Evolutionary conservation across 2,113 vertebrate species (phyloP), one percentile per base, ranked within the genome.

Genomic region (Carettochelys insculpta): DNA sequence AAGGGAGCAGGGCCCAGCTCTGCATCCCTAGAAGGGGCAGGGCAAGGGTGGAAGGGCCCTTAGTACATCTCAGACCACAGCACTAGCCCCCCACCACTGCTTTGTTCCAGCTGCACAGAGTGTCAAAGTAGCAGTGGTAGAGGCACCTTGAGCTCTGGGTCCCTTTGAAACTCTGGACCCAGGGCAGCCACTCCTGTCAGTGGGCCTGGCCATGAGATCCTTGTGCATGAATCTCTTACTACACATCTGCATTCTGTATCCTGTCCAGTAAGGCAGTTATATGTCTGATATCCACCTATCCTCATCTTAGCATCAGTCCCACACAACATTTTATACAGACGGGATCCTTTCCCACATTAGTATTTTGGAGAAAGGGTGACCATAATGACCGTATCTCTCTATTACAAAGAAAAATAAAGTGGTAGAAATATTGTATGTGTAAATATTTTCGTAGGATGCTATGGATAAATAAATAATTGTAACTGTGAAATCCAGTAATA

Each of bases 201-300:
- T n/a, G n/a, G n/a, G n/a, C n/a, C n/a, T n/a, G 38, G 14, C 29
- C 65, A 58, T 38, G 29, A 61, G 8, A 17, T 77, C 6, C 38
- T 51, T 29, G 7, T 48, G 6, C n/a, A 11, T 82, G 12, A 3
- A 29, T 71, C 4, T 1, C 25, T 84, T 53, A 3, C 8, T 5
- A 27, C 38, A 76, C 73, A 10, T 11, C 61, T 9, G 2, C 13
- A 20, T 38, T 77, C 86, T 85, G 80, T 38, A 75, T 77, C 27
- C 14, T 61, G n/a, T 77, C 58, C 45, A 76, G 41, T 45, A 77
- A 31, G 3, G 58, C 43, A 82, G 22, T 27, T 81, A 53, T 81
- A 1, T 80, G 13, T 61, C 0, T 0, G 25, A 86, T 41, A 9
- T 71, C 45, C 22, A 22, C 2, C 85, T 13, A 68, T 9, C 17